Evolutionary conservation across 2,113 vertebrate genomes (phyloP).

Genomic region (Leucopsar rothschildi): DNA sequence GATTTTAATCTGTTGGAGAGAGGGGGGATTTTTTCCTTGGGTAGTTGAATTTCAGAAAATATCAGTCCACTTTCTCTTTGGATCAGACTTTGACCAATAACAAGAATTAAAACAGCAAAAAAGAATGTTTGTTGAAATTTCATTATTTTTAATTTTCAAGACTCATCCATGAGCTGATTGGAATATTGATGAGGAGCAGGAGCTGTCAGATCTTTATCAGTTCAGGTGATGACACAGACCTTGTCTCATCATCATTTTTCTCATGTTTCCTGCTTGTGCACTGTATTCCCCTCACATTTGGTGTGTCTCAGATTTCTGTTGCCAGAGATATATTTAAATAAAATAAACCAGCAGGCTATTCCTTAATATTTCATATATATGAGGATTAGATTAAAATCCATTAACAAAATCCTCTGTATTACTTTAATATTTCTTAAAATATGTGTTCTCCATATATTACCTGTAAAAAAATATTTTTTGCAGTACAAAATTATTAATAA

Average conservation of each 20-base stretch:
- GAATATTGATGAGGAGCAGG: conserved; percentile 18
- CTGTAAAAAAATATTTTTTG: background rate
- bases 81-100: background rate
- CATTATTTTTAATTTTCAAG: background rate
- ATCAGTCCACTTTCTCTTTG: background rate
- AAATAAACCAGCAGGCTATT: conserved; percentile 51
- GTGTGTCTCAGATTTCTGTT: conserved; percentile 12
- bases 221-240: conserved; percentile 4
- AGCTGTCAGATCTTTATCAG: conserved; percentile 24
- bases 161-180: background rate
- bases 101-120: background rate
- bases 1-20: background rate
- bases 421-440: conserved; percentile 61
- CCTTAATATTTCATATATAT: conserved; percentile 67
- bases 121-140: background rate
- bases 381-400: conserved; percentile 61
- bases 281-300: background rate
- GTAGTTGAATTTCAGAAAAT: conserved; percentile 2
- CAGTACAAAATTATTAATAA: background rate
- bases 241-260: conserved; percentile 30
- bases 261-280: background rate
- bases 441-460: background rate
- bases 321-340: conserved; percentile 47
- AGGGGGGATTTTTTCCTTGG: background rate
- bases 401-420: conserved; percentile 38